These are phyloP conservation scores for Rhodinocichla rosea DNA, from an alignment of 2,113 vertebrate species.

Conservation along the genomic window DNA sequence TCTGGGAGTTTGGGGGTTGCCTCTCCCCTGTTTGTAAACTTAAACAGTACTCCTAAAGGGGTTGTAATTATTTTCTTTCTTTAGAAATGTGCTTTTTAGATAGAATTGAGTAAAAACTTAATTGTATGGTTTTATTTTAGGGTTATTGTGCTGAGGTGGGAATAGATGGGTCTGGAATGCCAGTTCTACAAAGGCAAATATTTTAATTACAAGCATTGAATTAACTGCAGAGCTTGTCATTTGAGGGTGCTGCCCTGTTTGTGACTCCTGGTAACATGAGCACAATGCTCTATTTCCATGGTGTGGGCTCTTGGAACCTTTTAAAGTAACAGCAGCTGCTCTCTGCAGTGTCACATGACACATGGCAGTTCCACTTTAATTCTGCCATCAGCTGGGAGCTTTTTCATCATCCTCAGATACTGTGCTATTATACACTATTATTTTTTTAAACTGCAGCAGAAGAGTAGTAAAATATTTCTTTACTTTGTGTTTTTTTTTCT, in stretches of 20 bases:
- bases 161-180: background rate
- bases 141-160: background rate
- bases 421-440: background rate
- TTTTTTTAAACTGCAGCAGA: background rate
- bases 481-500: background rate
- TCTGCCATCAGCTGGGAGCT: background rate
- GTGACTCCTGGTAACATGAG: slow-evolving; percentile 24
- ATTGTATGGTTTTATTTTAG: background rate
- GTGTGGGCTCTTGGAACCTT: background rate
- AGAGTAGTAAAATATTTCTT: background rate
- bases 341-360: background rate
- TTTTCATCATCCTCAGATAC: background rate
- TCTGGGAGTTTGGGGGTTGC: background rate
- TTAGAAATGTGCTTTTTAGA: background rate
- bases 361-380: background rate
- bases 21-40: background rate
- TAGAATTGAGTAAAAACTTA: background rate
- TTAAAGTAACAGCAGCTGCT: slow-evolving; percentile 28
- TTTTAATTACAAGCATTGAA: background rate
- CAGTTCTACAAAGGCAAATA: background rate
- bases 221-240: background rate
- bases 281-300: background rate
- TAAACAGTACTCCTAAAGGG: background rate
- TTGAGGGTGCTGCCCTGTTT: background rate
- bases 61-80: background rate